These are phyloP conservation scores for Centroberyx gerrardi DNA, from an alignment of 2,797 vertebrate genomes.

Conservation along the genomic window DNA sequence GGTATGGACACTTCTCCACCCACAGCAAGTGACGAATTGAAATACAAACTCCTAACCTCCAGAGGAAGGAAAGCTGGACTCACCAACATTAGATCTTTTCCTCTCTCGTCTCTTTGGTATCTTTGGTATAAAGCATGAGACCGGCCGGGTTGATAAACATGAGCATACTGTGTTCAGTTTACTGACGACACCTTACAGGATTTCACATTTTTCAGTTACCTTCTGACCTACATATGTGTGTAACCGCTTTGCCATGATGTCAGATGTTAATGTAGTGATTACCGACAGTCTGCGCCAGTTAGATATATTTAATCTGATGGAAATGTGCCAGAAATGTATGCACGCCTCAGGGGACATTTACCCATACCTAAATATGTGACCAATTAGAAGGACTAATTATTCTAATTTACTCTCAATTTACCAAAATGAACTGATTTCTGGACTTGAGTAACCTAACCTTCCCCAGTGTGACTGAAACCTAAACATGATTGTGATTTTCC, in stretches of 20 bases:
- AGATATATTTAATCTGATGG: constrained; percentile 23
- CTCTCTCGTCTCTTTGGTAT: too few relatives aligned
- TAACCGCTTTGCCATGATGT: constrained; percentile 20
- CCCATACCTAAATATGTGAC: not conserved
- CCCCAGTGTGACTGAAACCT: not conserved
- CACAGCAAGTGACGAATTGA: constrained; percentile 38
- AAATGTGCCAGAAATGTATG: constrained; percentile 2
- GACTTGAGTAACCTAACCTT: not conserved
- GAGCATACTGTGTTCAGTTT: too few relatives aligned
- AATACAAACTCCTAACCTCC: constrained; percentile 4
- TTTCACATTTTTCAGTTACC: too few relatives aligned
- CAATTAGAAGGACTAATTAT: constrained; percentile 25
- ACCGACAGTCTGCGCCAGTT: not conserved
- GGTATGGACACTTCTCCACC: not conserved
- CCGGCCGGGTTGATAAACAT: too few relatives aligned
- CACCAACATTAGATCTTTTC: too few relatives aligned
- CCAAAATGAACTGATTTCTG: constrained; percentile 35
- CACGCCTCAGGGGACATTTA: not conserved
- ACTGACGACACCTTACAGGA: too few relatives aligned
- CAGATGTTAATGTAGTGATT: constrained; percentile 8
- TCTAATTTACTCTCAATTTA: constrained; percentile 15
- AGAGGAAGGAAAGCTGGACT: too few relatives aligned
- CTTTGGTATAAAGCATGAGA: too few relatives aligned
- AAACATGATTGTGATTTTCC: constrained; percentile 6
- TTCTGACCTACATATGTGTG: not conserved